Percentiles rank a stretch among this genome's conserved stretches.
These are phyloP conservation scores for Cuniculus paca DNA, from an alignment of 2,797 vertebrate genomes.

Conservation along the genomic window DNA sequence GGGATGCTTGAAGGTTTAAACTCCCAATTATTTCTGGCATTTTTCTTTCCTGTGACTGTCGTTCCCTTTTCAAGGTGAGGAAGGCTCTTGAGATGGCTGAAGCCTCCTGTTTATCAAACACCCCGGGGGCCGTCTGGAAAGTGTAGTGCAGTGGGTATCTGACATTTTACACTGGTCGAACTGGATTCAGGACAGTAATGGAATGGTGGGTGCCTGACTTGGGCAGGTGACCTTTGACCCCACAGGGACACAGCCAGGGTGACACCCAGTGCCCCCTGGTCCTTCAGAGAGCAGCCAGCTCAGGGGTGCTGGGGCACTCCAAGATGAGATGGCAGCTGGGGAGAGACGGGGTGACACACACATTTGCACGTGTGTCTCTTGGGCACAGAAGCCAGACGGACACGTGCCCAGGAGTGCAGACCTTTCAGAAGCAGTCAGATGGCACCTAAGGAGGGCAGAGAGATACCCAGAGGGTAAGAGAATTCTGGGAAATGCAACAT, in stretches of 20 bases:
- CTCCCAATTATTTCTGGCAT: not conserved
- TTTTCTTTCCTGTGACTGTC: not conserved
- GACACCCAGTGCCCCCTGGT: constrained; percentile 76
- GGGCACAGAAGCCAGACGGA: not conserved
- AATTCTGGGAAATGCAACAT: constrained; percentile 57
- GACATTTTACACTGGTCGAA: constrained; percentile 60
- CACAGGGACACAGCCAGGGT: constrained; percentile 79
- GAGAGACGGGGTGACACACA: constrained; percentile 61
- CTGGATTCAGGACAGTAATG: constrained; percentile 82
- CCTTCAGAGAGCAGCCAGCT: constrained; percentile 80
- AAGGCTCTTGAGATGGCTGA: not conserved
- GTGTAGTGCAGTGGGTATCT: constrained; percentile 64
- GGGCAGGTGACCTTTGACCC: constrained; percentile 85
- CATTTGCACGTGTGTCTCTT: not conserved
- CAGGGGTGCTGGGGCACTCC: constrained; percentile 66
- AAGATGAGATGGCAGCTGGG: constrained; percentile 78
- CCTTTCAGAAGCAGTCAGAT: constrained; percentile 6
- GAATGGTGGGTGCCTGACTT: constrained; percentile 82
- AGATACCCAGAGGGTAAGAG: not conserved
- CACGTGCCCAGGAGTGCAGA: not conserved
- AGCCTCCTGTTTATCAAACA: constrained; percentile 31
- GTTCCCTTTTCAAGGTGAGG: not conserved
- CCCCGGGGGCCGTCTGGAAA: constrained; percentile 51
- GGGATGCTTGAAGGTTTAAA: constrained; percentile 4
- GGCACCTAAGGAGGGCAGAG: not conserved